Evolutionary conservation across 92 coral and sea anemone genomes (phyloP), one percentile per base, ranked within the genome.

Genomic region (Palythoa grandiflora): DNA sequence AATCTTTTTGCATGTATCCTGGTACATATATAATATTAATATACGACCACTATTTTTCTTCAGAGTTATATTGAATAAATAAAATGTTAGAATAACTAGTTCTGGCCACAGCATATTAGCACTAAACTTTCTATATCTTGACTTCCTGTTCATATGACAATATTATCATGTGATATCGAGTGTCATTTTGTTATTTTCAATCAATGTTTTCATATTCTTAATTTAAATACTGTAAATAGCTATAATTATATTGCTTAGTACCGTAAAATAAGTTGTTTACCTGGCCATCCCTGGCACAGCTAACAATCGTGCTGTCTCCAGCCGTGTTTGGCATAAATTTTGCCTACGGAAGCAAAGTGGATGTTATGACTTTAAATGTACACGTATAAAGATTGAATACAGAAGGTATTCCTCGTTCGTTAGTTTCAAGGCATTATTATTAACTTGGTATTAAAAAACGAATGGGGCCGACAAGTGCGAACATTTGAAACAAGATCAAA

Each of bases 261-360:
- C 50, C 7, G 50, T 44, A 44, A 44, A 44, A 44, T 44, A 4
- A 28, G 28, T 8, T 14, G 3, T 60, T 70, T 94, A 93, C 99
- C 97, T 97, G 98, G 15, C 99, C 99, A 85, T 97, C 99, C 87
- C 99, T 84, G 54, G 99, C 99, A 94, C 99, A 97, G 63, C 97
- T 97, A 0, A 97, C 99, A 37, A 97, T 83, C 61, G 96, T 95
- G 77, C 90, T 92, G 54, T 97, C 97, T 15, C 93, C 93, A 28
- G 28, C 28, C 1, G 99, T 96, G 65, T 92, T 92, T 3, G 99
- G 99, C 99, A 97, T 97, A 63, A 97, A 97, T 87, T 97, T 97
- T 10, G 99, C 99, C 99, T 97, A 79, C 16, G 85, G 88, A 66
- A 83, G 53, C 50, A 68, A 21, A 38, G 44, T 17, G 50, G 50